These are phyloP conservation scores for Hemibagrus guttatus DNA, from an alignment of 2,797 vertebrate species.

Conservation along the genomic window DNA sequence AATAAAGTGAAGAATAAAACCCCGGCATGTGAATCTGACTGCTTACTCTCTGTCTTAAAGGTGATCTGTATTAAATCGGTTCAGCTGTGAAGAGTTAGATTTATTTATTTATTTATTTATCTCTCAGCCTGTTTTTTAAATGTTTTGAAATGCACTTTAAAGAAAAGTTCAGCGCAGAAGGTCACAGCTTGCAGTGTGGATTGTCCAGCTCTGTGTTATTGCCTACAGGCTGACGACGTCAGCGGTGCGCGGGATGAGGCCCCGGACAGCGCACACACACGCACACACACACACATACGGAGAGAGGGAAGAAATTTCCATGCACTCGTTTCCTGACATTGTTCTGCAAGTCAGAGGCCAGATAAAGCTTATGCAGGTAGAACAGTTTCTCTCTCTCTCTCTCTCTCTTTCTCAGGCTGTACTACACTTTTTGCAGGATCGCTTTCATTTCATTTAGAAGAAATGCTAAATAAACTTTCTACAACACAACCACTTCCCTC, in stretches of 20 bases:
- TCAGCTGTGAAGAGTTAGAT: neutral
- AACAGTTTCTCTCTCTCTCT: slow-evolving; percentile 29
- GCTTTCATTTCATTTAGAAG: neutral
- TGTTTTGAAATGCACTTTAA: neutral
- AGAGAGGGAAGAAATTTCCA: slow-evolving; percentile 74
- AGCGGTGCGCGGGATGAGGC: slow-evolving; percentile 64
- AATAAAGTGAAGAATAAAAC: neutral
- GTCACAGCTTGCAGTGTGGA: neutral
- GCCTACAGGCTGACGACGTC: slow-evolving; percentile 66
- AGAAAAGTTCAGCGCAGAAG: slow-evolving; percentile 27
- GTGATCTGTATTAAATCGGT: neutral
- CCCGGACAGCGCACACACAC: slow-evolving; percentile 75
- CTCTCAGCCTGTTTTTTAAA: neutral
- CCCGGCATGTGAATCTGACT: neutral
- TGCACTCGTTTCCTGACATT: slow-evolving; percentile 80
- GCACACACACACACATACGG: slow-evolving; percentile 70
- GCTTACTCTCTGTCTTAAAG: neutral
- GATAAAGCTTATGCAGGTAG: slow-evolving; percentile 81
- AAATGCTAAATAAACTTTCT: neutral
- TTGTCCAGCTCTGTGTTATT: slow-evolving; percentile 22
- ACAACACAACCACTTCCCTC: neutral
- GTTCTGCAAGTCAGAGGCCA: slow-evolving; percentile 74
- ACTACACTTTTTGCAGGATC: neutral
- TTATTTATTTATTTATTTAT: neutral
- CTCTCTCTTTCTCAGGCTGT: neutral